Evolutionary conservation across 2,888 invertebrate species (phyloP), one percentile per base, ranked within the genome.

Genomic region (Biston betularia): DNA sequence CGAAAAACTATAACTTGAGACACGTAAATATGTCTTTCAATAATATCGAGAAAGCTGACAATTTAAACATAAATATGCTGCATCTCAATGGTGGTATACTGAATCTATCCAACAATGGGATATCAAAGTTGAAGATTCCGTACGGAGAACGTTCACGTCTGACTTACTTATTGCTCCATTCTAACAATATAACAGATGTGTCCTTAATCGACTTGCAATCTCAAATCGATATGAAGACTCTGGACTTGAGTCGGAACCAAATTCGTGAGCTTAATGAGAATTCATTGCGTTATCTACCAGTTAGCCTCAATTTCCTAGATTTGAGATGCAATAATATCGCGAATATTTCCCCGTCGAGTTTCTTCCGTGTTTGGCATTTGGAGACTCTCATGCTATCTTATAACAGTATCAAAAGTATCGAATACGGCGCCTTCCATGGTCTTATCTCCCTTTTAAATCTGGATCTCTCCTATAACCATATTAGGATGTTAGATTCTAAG

Each of bases 91-190:
- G 92, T 14, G 93, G 92, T 5, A 79, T 87, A 7, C 67, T 93
- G 34, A 91, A 93, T 70, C 77, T 93, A 33, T 92, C 92, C 6
- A 84, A 90, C 68, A 93, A 92, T 61, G 83, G 74, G 7, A 71
- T 93, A 40, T 80, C 79, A 9, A 75, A 75, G 52, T 73, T 93
- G 7, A 80, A 67, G 14, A 83, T 92, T 53, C 85, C 87, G 0
- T 68, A 65, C 0, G 87, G 85, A 0, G 88, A 92, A 67, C 88
- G 89, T 0, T 62, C 81, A 0, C 83, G 83, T 14, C 76, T 92
- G 15, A 76, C 72, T 3, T 78, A 77, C 42, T 79, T 92, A 33
- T 74, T 83, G 42, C 78, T 92, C 52, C 80, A 82, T 66, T 85
- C 82, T 0, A 93, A 93, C 70, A 87, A 87, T 33, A 90, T 93